These are phyloP conservation scores for Sarcophilus harrisii DNA, from an alignment of 2,797 vertebrate species.

Conservation along the genomic window DNA sequence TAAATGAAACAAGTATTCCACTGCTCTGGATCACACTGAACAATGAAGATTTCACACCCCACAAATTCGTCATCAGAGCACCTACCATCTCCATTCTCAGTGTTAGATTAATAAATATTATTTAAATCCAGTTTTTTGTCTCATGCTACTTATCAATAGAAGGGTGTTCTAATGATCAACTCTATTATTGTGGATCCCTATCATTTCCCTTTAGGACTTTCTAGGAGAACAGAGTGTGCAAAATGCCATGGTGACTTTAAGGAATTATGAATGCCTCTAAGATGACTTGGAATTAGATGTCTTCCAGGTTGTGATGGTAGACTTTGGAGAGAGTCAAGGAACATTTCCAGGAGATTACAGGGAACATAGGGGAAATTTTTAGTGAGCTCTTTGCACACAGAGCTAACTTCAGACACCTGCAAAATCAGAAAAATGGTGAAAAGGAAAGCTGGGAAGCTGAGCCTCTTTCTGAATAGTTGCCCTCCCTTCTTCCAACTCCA, in stretches of 20 bases:
- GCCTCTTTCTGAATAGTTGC: neutral
- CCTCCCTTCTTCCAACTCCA: neutral
- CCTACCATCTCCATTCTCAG: slow-evolving; percentile 67
- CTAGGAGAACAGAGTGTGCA: slow-evolving; percentile 71
- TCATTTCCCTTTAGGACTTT: slow-evolving; percentile 73
- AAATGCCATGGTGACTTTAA: slow-evolving; percentile 81
- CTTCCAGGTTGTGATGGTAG: slow-evolving; percentile 83
- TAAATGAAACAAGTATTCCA: slow-evolving; percentile 59
- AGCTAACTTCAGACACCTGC: slow-evolving; percentile 84
- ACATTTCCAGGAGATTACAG: slow-evolving; percentile 85
- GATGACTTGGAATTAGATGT: slow-evolving; percentile 84
- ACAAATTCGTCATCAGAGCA: slow-evolving; percentile 51
- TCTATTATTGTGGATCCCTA: slow-evolving; percentile 65
- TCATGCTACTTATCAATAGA: slow-evolving; percentile 71
- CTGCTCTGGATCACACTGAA: slow-evolving; percentile 56
- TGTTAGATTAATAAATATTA: slow-evolving; percentile 73
- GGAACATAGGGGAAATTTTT: slow-evolving; percentile 84
- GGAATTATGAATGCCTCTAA: slow-evolving; percentile 81
- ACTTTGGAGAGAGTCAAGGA: slow-evolving; percentile 83
- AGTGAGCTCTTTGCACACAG: slow-evolving; percentile 82
- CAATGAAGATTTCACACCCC: slow-evolving; percentile 73
- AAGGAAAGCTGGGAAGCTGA: slow-evolving; percentile 44
- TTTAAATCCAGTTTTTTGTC: slow-evolving; percentile 72
- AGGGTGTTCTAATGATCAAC: slow-evolving; percentile 69
- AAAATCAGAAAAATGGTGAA: slow-evolving; percentile 75